phyloP scores from a whole-genome alignment of 2,888 invertebrate genomes.

The Chironomus riparius region DNA sequence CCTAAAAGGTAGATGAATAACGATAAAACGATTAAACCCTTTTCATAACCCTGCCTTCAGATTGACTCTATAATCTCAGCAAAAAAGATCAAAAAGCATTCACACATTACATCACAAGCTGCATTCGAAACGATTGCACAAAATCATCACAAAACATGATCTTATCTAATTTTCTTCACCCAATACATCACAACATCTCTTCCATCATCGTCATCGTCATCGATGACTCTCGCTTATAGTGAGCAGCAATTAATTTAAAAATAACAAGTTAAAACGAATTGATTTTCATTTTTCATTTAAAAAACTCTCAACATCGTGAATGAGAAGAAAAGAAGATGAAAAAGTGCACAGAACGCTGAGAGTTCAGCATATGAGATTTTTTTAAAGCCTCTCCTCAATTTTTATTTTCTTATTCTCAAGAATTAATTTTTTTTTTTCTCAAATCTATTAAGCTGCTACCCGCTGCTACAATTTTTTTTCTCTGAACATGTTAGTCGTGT shows the following conservation, averaged over 20 bases:
- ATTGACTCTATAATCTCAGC: too few species aligned
- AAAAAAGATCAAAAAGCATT: too few species aligned
- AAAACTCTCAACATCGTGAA: neutral
- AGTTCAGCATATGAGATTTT: neutral
- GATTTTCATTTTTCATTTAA: constrained; percentile 9
- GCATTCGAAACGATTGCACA: too few species aligned
- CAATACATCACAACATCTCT: too few species aligned
- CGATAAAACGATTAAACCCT: too few species aligned
- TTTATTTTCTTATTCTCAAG: neutral
- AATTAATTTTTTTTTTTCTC: neutral
- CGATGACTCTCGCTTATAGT: neutral
- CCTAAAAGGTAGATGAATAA: too few species aligned
- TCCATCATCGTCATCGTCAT: too few species aligned
- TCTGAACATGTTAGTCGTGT: constrained; percentile 10
- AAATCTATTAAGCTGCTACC: neutral
- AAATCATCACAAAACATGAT: too few species aligned
- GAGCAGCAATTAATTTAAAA: constrained; percentile 9
- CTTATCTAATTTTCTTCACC: too few species aligned
- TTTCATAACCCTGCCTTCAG: too few species aligned
- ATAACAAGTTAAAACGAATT: constrained; percentile 17
- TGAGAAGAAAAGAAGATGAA: neutral
- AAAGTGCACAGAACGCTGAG: neutral
- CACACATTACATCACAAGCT: too few species aligned
- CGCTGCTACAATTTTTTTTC: neutral
- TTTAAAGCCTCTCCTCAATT: neutral